Percentiles rank a stretch among this genome's conserved stretches.
phyloP scores from a whole-genome alignment of 1,140 invertebrate species.

The Arion vulgaris region DNA sequence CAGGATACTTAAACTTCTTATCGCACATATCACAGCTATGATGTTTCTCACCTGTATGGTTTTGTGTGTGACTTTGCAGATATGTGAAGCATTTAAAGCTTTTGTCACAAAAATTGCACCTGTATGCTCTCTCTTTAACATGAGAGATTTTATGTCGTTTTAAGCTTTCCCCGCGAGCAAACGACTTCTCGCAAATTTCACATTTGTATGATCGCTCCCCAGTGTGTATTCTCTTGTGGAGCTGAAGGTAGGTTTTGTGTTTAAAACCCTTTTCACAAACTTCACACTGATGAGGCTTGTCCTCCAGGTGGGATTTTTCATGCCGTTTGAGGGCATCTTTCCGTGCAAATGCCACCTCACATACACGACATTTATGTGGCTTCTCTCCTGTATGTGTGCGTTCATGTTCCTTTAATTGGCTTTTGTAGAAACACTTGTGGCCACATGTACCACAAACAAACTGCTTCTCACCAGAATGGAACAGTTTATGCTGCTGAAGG shows the following conservation, averaged over 20 bases:
- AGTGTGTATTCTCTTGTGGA: slow-evolving; percentile 52
- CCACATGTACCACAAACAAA: slow-evolving; percentile 35
- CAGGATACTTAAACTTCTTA: slow-evolving; percentile 80
- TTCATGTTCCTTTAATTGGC: slow-evolving; percentile 44
- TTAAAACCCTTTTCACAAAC: slow-evolving; percentile 91
- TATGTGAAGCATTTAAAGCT: slow-evolving; percentile 25
- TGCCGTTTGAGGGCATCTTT: slow-evolving; percentile 86
- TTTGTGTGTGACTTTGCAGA: slow-evolving; percentile 24
- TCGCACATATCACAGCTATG: slow-evolving; percentile 34
- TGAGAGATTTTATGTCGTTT: slow-evolving; percentile 13
- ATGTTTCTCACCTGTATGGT: slow-evolving; percentile 33
- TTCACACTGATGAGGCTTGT: slow-evolving; percentile 73
- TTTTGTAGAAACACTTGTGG: slow-evolving; percentile 35
- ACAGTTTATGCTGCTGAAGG: slow-evolving; percentile 25
- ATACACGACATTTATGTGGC: slow-evolving; percentile 78
- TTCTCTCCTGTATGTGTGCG: slow-evolving; percentile 54
- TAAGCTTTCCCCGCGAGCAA: slow-evolving; percentile 74
- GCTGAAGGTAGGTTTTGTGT: slow-evolving; percentile 87
- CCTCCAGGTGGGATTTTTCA: slow-evolving; percentile 36
- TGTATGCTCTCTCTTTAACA: background rate
- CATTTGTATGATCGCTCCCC: slow-evolving; percentile 67
- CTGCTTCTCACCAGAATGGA: slow-evolving; percentile 43
- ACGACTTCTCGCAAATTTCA: slow-evolving; percentile 89
- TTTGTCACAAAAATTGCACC: slow-evolving; percentile 27
- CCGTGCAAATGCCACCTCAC: slow-evolving; percentile 89